Base-by-base conservation (phyloP, 2,888 invertebrate species). In the Seladonia tumulorum region DNA sequence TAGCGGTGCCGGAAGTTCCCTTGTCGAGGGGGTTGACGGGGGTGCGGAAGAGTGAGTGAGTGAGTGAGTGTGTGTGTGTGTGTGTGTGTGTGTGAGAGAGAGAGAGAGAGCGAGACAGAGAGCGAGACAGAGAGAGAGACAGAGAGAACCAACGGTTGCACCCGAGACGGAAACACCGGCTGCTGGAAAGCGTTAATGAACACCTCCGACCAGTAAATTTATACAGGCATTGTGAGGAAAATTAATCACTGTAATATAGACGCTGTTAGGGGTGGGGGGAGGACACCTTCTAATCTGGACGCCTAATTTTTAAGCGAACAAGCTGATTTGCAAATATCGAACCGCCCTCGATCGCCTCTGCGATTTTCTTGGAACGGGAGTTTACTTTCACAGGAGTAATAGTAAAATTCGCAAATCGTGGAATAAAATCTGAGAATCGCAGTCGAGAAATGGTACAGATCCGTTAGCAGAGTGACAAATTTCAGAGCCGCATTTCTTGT, bases 191-290 rank as follows among this genome's bases (percentile, higher is more conserved):
- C 86, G 79, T 87, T 87, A 87, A 87, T 86, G 86, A 87, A 87
- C 87, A 87, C 39, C 81, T 76, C 79, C 66, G 71, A 57, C 60
- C 53, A 18, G 82, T 70, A 82, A 86, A 82, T 87, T 87, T 87
- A 82, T 86, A 80, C 76, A 76, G 86, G 81, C 73, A 86, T 87
- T 75, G 82, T 66, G 74, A 85, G 82, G 87, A 70, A 85, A 86
- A 86, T 86, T 86, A 82, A 86, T 85, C 81, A 63, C 63, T 53
- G 76, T 79, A 82, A 85, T 74, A 70, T 81, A 79, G 74, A 74
- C 66, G 81, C 79, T 42, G 57, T 86, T 81, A 60, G 29, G 7
- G 16, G 22, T 22, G 35, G 35, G 3, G 3, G 35, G 35, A 29
- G 29, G 29, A 29, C 14, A 76, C 39, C 66, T 10, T 45, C 66